A percentile compares a stretch with the other conserved stretches of the same genome.
These are phyloP conservation scores for Crenichthys baileyi DNA, from an alignment of 2,797 vertebrate genomes.

Conservation along the genomic window DNA sequence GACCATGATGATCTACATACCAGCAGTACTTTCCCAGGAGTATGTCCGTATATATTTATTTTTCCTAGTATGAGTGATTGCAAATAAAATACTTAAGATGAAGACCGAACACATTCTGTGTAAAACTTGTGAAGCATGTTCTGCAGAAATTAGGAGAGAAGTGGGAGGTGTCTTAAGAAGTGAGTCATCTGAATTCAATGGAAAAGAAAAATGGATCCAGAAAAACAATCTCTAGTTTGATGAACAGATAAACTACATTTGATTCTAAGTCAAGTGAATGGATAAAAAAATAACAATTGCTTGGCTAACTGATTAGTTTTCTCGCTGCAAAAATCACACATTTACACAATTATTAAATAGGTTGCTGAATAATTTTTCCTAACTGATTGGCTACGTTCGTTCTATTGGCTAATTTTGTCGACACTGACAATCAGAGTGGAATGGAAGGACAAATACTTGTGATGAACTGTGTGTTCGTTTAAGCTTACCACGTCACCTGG, in stretches of 20 bases:
- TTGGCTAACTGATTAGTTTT: background rate
- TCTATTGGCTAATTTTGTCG: background rate
- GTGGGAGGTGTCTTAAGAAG: background rate
- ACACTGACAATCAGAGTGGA: background rate
- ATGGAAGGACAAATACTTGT: background rate
- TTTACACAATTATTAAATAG: background rate
- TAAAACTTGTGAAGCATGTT: background rate
- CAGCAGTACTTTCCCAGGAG: background rate
- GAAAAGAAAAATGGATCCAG: background rate
- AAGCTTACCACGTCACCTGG: conserved; percentile 87
- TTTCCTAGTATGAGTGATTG: background rate
- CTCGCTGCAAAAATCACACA: background rate
- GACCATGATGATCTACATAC: background rate
- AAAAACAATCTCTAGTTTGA: background rate
- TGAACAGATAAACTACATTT: background rate
- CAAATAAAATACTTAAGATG: background rate
- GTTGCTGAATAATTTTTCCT: background rate
- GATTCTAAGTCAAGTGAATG: background rate
- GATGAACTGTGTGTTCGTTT: background rate
- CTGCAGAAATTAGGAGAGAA: background rate
- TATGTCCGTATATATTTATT: background rate
- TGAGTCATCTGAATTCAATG: background rate
- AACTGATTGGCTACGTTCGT: background rate
- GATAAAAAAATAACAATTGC: background rate
- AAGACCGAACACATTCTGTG: background rate